Conservation (phyloP, 2,888 invertebrate species). For the Aphidoletes aphidimyza region DNA sequence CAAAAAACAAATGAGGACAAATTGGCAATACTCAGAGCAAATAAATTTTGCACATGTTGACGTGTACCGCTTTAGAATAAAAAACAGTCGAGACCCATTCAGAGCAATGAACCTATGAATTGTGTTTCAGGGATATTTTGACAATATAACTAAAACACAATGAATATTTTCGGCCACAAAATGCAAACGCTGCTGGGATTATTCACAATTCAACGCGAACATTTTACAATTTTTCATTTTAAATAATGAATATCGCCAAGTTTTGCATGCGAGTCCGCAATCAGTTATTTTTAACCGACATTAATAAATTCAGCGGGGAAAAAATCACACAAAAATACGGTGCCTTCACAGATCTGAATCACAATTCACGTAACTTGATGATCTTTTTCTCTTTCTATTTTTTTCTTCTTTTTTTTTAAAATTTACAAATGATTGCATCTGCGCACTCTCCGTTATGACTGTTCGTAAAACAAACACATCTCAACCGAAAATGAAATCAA, state of each 20-base stretch:
- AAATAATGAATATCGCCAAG: not conserved
- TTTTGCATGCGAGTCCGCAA: not conserved
- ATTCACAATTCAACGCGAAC: not conserved
- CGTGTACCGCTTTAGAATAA: too few species aligned
- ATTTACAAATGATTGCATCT: constrained; percentile 1
- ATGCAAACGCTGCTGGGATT: not conserved
- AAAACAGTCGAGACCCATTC: not conserved
- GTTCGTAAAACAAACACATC: too few species aligned
- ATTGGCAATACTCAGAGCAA: not conserved
- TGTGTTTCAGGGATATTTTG: not conserved
- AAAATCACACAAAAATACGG: not conserved
- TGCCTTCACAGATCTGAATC: not conserved
- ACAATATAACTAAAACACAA: too few species aligned
- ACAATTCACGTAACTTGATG: constrained; percentile 41
- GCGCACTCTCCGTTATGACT: not conserved
- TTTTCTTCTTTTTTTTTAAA: too few species aligned
- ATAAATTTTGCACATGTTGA: not conserved
- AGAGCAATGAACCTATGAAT: not conserved
- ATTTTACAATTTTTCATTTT: not conserved
- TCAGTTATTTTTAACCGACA: constrained; percentile 2
- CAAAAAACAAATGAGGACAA: not conserved
- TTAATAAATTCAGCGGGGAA: constrained; percentile 1
- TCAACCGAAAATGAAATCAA: too few species aligned
- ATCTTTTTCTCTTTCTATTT: not conserved
- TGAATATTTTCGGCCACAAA: not conserved